These are phyloP conservation scores for Stichodactyla mertensii DNA, from an alignment of 64 coral and sea anemone species.

Conservation along the genomic window DNA sequence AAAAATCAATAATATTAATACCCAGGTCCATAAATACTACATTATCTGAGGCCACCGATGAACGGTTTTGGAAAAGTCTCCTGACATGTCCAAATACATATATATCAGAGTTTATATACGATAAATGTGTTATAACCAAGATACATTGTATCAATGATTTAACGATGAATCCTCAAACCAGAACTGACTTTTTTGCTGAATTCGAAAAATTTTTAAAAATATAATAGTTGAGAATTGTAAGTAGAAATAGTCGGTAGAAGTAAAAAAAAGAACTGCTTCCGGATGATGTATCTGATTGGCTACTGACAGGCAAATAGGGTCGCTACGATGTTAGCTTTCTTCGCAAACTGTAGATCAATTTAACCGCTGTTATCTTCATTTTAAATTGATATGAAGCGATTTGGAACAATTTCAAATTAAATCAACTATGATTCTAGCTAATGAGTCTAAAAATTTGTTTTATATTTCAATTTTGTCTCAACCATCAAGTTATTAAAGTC, in stretches of 20 bases:
- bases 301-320: conserved; percentile 8
- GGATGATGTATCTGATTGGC: neutral
- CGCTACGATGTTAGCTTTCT: neutral
- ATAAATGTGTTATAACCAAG: neutral
- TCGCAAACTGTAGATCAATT: neutral
- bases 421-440: no score
- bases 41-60: neutral
- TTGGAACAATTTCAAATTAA: neutral
- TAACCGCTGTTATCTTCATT: neutral
- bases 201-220: conserved; percentile 19
- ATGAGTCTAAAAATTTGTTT: no score
- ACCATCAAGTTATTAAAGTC: no score
- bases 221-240: conserved; percentile 5
- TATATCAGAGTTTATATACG: neutral
- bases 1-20: conserved; percentile 28
- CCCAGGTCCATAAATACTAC: conserved; percentile 20
- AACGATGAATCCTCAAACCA: neutral
- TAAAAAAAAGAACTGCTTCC: neutral
- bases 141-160: neutral
- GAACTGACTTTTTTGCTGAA: neutral
- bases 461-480: no score
- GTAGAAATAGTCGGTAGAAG: conserved; percentile 7
- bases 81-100: neutral
- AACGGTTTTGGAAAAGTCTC: neutral
- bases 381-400: neutral